Conservation (phyloP, 2,888 invertebrate genomes). For the Erebia epiphron region DNA sequence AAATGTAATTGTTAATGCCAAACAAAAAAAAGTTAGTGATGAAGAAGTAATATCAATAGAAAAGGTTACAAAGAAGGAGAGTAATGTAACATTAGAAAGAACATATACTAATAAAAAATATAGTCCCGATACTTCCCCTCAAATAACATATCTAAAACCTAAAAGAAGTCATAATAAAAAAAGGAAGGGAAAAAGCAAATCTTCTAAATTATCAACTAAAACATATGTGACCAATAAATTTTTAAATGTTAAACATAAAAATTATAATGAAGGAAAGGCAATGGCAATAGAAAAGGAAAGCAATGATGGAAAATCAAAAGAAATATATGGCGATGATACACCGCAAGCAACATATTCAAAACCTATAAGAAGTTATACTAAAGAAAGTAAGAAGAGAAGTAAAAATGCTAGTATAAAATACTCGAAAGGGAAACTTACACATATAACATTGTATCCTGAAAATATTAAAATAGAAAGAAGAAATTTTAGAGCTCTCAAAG, state of each 20-base stretch:
- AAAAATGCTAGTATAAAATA: neutral
- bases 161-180: neutral
- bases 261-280: too few relatives aligned
- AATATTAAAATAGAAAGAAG: slow-evolving; percentile 13
- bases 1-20: neutral
- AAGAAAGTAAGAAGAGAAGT: neutral
- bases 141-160: neutral
- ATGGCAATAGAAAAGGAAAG: too few relatives aligned
- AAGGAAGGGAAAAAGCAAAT: neutral
- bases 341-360: neutral
- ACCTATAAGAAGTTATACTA: neutral
- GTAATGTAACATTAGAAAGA: too few relatives aligned
- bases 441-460: slow-evolving; percentile 33
- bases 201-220: neutral
- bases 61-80: neutral
- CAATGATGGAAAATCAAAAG: too few relatives aligned
- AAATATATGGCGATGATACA: neutral
- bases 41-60: neutral
- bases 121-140: neutral
- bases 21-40: neutral
- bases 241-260: too few relatives aligned
- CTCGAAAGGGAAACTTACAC: slow-evolving; percentile 15
- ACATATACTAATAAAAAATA: neutral
- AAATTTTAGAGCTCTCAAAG: neutral
- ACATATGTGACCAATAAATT: neutral